Conservation (phyloP, 2,113 vertebrate genomes). For the Pteruthius melanotis region DNA sequence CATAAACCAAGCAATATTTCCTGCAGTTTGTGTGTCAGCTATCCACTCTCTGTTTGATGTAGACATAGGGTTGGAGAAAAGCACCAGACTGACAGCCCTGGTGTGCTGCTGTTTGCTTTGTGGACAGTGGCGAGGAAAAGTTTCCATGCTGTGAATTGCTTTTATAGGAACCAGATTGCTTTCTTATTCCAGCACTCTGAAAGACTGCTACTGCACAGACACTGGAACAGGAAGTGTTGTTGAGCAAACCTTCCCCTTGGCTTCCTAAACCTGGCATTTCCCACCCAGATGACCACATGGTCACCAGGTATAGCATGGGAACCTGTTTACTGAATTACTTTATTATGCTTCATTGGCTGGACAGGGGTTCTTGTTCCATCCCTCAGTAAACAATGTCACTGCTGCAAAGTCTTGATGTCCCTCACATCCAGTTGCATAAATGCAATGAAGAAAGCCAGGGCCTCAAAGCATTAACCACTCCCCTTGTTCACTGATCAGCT, state of each 20-base stretch:
- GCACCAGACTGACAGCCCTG: neutral
- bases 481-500: slow-evolving; percentile 46
- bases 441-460: neutral
- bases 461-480: slow-evolving; percentile 25
- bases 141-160: neutral
- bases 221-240: neutral
- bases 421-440: neutral
- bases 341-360: neutral
- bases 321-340: neutral
- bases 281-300: neutral
- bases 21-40: neutral
- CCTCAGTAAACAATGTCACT: neutral
- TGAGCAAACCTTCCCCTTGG: neutral
- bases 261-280: neutral
- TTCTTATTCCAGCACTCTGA: neutral
- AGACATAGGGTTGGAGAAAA: neutral
- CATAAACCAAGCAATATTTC: neutral
- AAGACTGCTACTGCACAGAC: neutral
- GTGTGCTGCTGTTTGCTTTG: neutral
- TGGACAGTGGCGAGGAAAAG: neutral
- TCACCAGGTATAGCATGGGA: neutral
- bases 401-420: neutral
- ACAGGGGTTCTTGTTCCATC: neutral
- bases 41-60: neutral
- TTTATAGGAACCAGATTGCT: neutral